A percentile compares a stretch with the other conserved stretches of the same genome.
Conservation (phyloP, 2,113 vertebrate genomes). For the Furnarius figulus region DNA sequence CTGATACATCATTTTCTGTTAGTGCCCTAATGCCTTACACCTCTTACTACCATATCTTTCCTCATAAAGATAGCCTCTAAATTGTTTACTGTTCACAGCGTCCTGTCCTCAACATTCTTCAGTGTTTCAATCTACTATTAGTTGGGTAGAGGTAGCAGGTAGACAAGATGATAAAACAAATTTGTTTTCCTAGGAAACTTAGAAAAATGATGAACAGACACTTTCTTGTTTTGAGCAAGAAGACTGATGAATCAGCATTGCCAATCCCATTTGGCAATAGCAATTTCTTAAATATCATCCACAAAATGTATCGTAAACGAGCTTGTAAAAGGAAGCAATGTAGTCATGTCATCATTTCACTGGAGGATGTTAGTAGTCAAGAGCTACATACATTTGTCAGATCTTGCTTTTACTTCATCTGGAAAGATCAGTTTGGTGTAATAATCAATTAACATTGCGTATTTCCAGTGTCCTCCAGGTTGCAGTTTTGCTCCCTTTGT, state of each 20-base stretch:
- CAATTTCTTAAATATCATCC: background rate
- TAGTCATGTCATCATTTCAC: background rate
- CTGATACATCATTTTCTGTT: background rate
- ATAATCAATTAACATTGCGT: background rate
- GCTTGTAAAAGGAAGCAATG: background rate
- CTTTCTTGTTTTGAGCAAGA: background rate
- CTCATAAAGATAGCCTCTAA: background rate
- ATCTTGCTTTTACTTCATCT: constrained; percentile 17
- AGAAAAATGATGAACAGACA: background rate
- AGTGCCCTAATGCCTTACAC: background rate
- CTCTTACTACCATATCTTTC: background rate
- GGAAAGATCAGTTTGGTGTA: background rate
- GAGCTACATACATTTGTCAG: background rate
- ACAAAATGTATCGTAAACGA: background rate
- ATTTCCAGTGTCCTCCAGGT: background rate
- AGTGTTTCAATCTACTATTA: fast-evolving
- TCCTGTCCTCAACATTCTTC: background rate
- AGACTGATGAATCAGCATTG: background rate
- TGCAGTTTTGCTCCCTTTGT: background rate
- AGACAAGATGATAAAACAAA: background rate
- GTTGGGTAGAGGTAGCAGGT: background rate
- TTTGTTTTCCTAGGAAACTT: background rate
- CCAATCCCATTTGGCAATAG: background rate
- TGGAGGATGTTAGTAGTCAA: background rate
- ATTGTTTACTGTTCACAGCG: background rate